A percentile compares a stretch with the other conserved stretches of the same genome.
Conservation (phyloP, 2,113 vertebrate species). For the Sapajus apella region DNA sequence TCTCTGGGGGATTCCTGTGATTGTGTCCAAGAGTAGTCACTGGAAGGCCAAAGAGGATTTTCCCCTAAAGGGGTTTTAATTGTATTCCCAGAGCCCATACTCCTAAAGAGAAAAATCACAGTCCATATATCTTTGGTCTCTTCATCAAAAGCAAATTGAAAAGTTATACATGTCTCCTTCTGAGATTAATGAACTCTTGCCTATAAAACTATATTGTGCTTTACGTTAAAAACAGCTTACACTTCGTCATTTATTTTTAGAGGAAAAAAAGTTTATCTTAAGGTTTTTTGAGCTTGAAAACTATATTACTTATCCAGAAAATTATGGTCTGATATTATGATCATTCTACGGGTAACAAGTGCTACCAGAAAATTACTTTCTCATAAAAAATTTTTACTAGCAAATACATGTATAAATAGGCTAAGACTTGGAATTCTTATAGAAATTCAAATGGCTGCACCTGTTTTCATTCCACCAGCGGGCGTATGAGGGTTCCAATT, state of each 20-base stretch:
- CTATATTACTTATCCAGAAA: not conserved
- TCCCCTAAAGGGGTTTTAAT: not conserved
- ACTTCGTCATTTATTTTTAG: not conserved
- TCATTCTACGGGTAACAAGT: not conserved
- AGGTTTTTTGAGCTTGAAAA: conserved; percentile 1
- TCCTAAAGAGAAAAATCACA: conserved; percentile 15
- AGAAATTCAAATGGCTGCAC: not conserved
- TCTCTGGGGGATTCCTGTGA: not conserved
- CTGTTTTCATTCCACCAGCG: not conserved
- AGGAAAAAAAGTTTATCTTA: not conserved
- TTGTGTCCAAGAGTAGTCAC: not conserved
- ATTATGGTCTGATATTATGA: not conserved
- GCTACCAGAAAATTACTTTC: not conserved
- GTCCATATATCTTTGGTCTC: not conserved
- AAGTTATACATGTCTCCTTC: not conserved
- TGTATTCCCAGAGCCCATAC: not conserved
- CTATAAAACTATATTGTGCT: conserved; percentile 9
- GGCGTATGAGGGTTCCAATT: not conserved
- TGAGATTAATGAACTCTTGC: not conserved
- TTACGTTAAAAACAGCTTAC: not conserved
- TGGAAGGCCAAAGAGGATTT: not conserved
- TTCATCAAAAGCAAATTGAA: not conserved
- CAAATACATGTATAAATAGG: not conserved
- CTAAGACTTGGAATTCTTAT: not conserved
- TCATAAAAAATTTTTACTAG: not conserved